Conservation (phyloP, 2,113 vertebrate genomes). For the Choloepus hoffmanni region DNA sequence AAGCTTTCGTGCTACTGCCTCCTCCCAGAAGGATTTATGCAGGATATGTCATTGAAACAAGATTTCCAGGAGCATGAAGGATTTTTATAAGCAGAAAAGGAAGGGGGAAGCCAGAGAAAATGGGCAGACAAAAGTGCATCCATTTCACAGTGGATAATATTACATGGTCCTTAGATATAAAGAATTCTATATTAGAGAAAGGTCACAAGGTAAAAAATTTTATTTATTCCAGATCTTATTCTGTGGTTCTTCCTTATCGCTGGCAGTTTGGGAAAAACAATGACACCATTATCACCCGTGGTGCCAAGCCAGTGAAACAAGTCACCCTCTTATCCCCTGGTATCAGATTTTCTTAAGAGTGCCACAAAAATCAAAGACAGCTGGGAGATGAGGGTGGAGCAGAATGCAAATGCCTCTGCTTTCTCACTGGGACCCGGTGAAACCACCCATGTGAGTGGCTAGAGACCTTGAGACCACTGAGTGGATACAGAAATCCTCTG, state of each 20-base stretch:
- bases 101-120: background rate
- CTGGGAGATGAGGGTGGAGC: accelerated
- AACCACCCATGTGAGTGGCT: accelerated
- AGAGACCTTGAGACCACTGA: accelerated
- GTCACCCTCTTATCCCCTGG: accelerated
- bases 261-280: background rate
- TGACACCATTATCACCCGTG: accelerated
- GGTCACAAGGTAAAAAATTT: background rate
- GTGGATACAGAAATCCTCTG: accelerated
- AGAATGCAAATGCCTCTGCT: background rate
- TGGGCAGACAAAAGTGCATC: accelerated
- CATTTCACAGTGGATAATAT: accelerated
- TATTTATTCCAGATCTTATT: background rate
- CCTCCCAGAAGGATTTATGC: background rate
- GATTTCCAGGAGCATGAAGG: background rate
- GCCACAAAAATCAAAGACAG: background rate
- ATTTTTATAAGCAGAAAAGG: accelerated
- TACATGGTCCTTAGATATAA: accelerated
- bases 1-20: accelerated
- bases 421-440: accelerated
- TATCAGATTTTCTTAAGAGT: background rate
- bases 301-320: accelerated
- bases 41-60: background rate
- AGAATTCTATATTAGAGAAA: accelerated
- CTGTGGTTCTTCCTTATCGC: accelerated